Conservation (phyloP, 2,888 invertebrate species). For the Phytoseiulus persimilis region DNA sequence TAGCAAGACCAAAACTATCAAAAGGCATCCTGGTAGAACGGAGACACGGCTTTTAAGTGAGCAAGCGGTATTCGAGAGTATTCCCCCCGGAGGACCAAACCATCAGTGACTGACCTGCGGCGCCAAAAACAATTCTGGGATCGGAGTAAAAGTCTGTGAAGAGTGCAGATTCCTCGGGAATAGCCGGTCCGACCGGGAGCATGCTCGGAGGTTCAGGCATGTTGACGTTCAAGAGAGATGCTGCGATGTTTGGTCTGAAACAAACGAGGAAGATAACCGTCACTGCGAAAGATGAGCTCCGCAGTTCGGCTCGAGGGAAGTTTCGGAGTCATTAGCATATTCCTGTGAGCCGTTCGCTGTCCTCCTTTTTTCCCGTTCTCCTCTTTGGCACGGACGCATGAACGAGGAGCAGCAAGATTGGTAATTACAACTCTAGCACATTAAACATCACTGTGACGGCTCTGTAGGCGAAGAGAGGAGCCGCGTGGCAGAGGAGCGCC, state of each 20-base stretch:
- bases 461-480: not conserved
- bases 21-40: not conserved
- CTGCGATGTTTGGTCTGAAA: not conserved
- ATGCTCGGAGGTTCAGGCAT: not conserved
- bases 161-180: not conserved
- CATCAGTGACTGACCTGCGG: not conserved
- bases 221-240: not conserved
- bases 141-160: not conserved
- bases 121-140: not conserved
- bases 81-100: not conserved
- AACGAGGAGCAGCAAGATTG: not conserved
- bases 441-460: not conserved
- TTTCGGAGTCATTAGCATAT: not conserved
- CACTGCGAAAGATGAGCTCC: not conserved
- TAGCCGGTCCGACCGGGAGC: not conserved
- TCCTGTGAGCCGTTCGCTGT: not conserved
- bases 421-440: constrained; percentile 5
- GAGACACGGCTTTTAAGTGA: too few relatives aligned
- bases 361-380: not conserved
- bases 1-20: not conserved
- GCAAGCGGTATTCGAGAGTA: too few relatives aligned
- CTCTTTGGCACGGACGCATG: not conserved
- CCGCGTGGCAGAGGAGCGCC: not conserved
- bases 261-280: not conserved
- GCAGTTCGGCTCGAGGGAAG: not conserved